Conservation (phyloP, 2,888 invertebrate species). For the Melipona bicolor region DNA sequence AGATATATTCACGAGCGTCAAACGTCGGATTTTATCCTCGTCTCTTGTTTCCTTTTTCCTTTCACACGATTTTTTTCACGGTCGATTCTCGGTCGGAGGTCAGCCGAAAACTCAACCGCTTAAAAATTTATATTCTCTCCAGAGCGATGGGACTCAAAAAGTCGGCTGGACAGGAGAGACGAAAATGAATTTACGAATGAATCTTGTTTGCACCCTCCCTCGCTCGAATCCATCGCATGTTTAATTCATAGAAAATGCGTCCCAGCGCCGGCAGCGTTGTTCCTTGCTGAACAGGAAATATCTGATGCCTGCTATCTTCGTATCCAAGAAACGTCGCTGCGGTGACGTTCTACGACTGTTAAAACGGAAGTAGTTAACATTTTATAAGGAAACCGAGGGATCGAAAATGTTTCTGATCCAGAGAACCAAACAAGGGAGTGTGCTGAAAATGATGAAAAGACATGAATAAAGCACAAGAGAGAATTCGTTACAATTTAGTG, state of each 20-base stretch:
- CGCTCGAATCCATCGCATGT: constrained; percentile 45
- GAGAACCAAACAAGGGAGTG: too few relatives aligned
- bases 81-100: neutral
- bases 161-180: neutral
- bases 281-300: constrained; percentile 44
- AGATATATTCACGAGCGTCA: neutral
- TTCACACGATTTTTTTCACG: too few relatives aligned
- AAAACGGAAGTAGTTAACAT: neutral
- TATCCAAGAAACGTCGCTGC: constrained; percentile 10
- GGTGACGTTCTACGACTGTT: neutral
- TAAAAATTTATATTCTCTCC: constrained; percentile 38
- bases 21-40: neutral
- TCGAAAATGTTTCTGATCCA: too few relatives aligned
- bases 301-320: neutral
- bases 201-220: constrained; percentile 53
- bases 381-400: neutral
- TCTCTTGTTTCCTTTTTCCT: neutral
- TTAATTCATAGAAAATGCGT: constrained; percentile 62
- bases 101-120: constrained; percentile 12
- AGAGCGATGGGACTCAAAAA: neutral
- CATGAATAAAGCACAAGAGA: too few relatives aligned
- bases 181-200: constrained; percentile 66
- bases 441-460: too few relatives aligned
- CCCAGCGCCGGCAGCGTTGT: constrained; percentile 12
- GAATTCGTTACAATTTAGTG: too few relatives aligned